A percentile compares a stretch with the other conserved stretches of the same genome.
phyloP scores from a whole-genome alignment of 1,140 invertebrate genomes.

The Odontomachus brunneus region DNA sequence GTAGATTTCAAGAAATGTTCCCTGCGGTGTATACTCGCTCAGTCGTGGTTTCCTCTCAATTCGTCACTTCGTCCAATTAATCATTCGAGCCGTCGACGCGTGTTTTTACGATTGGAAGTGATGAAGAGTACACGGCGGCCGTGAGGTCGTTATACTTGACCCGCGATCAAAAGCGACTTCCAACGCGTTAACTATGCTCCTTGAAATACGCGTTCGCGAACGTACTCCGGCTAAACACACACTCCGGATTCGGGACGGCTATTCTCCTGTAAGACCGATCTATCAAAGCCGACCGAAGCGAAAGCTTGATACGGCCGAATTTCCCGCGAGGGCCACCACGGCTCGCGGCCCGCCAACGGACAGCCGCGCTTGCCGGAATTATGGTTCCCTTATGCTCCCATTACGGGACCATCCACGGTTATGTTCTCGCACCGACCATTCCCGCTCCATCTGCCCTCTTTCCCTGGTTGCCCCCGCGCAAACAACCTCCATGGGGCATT shows the following conservation, averaged over 20 bases:
- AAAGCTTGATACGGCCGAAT: conserved; percentile 73
- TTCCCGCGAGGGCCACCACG: conserved; percentile 71
- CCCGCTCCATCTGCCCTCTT: conserved; percentile 15
- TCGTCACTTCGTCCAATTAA: conserved; percentile 51
- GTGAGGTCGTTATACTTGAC: neutral
- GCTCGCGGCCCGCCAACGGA: conserved; percentile 58
- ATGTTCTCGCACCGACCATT: neutral
- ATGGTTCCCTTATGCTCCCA: conserved; percentile 78
- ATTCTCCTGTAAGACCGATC: conserved; percentile 62
- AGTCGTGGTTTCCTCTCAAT: conserved; percentile 16
- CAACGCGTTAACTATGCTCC: too few species aligned
- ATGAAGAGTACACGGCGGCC: too few species aligned
- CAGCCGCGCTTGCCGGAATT: conserved; percentile 78
- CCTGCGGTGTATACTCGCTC: conserved; percentile 26
- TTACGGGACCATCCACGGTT: conserved; percentile 75
- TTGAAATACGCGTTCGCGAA: too few species aligned
- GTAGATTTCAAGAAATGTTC: too few species aligned
- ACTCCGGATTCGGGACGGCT: neutral
- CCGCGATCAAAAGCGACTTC: neutral
- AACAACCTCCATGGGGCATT: conserved; percentile 61
- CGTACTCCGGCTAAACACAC: neutral
- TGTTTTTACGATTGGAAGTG: too few species aligned
- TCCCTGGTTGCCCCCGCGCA: conserved; percentile 48
- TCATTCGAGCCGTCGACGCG: conserved; percentile 11
- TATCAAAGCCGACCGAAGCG: conserved; percentile 69